phyloP scores from a whole-genome alignment of 1,140 invertebrate genomes.

The Penaeus indicus region DNA sequence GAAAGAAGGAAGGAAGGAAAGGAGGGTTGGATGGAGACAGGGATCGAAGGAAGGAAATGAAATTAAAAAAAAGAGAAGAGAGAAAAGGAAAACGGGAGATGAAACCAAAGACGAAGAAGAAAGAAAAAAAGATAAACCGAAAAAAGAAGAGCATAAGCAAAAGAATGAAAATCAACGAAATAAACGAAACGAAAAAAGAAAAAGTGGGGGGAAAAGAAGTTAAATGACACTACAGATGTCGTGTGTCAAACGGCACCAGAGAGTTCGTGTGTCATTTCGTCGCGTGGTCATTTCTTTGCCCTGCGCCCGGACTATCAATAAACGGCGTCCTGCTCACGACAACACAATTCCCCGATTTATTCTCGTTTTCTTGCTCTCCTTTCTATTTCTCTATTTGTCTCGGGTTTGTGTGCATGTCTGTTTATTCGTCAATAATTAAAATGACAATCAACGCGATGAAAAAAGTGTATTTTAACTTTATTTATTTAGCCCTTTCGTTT shows the following conservation, averaged over 20 bases:
- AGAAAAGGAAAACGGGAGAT: neutral
- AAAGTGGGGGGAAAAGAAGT: too few species aligned
- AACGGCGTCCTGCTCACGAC: too few species aligned
- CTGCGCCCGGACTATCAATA: too few species aligned
- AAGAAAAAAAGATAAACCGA: neutral
- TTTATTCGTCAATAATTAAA: neutral
- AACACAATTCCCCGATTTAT: too few species aligned
- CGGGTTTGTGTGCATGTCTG: neutral
- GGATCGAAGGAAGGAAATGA: neutral
- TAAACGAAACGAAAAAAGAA: neutral
- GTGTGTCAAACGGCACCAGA: too few species aligned
- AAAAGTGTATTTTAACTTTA: neutral
- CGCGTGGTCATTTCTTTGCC: too few species aligned
- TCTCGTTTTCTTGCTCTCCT: too few species aligned
- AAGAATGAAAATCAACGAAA: neutral
- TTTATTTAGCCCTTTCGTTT: too few species aligned
- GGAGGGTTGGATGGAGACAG: neutral
- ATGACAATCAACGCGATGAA: neutral
- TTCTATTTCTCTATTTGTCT: neutral
- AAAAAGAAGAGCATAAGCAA: neutral
- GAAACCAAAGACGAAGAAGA: neutral
- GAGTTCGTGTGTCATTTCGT: too few species aligned
- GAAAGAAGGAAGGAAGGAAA: neutral
- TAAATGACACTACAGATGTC: neutral
- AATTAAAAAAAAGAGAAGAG: neutral